Conservation (phyloP, 1,140 invertebrate species). For the Coptotermes formosanus region DNA sequence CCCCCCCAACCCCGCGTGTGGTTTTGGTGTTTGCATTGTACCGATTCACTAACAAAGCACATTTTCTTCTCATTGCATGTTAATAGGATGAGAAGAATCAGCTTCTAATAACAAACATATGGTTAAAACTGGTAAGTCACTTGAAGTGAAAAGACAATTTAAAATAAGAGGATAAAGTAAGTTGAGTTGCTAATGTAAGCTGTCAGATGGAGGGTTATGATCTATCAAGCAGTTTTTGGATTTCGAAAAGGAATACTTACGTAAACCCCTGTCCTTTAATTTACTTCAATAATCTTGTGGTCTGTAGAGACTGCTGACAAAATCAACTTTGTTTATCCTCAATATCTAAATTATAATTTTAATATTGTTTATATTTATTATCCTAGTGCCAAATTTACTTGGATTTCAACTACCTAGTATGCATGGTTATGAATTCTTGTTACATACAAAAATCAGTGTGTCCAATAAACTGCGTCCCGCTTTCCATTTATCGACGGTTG, state of each 20-base stretch:
- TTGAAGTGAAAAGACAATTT: slow-evolving; percentile 31
- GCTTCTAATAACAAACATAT: slow-evolving; percentile 89
- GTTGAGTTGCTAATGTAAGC: slow-evolving; percentile 11
- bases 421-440: not conserved
- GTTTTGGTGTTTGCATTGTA: slow-evolving; percentile 34
- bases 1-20: slow-evolving; percentile 3
- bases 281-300: not conserved
- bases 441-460: not conserved
- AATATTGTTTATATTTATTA: slow-evolving; percentile 24
- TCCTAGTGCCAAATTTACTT: not conserved
- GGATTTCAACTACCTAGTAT: not conserved
- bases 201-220: not conserved
- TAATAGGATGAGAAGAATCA: slow-evolving; percentile 87
- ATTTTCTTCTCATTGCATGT: slow-evolving; percentile 50
- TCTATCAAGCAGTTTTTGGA: not conserved
- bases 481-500: not conserved
- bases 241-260: not conserved
- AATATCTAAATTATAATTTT: slow-evolving; percentile 24
- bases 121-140: slow-evolving; percentile 83
- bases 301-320: not conserved
- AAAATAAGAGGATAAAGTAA: slow-evolving; percentile 31
- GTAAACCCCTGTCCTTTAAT: too few species aligned
- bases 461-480: not conserved
- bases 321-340: slow-evolving; percentile 30
- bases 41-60: slow-evolving; percentile 35